Conservation (phyloP, 2,113 vertebrate species). For the Turdus rufiventris region DNA sequence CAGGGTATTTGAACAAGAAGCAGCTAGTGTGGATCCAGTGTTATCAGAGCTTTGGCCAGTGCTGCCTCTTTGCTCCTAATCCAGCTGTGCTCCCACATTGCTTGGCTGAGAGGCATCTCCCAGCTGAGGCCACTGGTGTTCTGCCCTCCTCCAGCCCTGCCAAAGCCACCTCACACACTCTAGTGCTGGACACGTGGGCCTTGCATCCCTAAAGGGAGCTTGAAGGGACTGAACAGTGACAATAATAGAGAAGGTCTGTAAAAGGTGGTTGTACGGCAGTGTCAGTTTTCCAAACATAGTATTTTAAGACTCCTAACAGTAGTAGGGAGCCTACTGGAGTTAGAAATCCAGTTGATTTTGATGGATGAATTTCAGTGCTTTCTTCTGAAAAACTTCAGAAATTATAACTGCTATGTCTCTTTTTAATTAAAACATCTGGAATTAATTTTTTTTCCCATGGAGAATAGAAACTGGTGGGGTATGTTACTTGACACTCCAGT, state of each 20-base stretch:
- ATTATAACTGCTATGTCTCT: not conserved
- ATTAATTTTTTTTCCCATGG: not conserved
- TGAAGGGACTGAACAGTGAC: not conserved
- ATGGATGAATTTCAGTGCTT: not conserved
- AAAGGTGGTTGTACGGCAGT: not conserved
- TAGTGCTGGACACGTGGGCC: rapidly evolving
- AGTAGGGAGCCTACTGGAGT: not conserved
- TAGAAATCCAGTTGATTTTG: not conserved
- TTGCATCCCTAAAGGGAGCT: not conserved
- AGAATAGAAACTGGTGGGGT: not conserved
- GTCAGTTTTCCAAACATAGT: not conserved
- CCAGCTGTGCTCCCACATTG: not conserved
- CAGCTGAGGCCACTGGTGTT: not conserved
- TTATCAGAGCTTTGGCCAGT: not conserved
- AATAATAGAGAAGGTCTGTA: not conserved
- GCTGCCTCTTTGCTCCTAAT: not conserved
- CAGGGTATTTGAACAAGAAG: not conserved
- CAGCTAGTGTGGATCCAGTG: rapidly evolving
- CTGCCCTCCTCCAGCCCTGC: not conserved
- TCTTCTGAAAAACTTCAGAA: not conserved
- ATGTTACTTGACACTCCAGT: not conserved
- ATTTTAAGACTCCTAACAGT: not conserved
- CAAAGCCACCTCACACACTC: not conserved
- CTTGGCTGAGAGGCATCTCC: not conserved
- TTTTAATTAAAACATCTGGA: not conserved